Evolutionary conservation across 2,888 invertebrate genomes (phyloP).

Genomic region (Platerodrilus igneus): DNA sequence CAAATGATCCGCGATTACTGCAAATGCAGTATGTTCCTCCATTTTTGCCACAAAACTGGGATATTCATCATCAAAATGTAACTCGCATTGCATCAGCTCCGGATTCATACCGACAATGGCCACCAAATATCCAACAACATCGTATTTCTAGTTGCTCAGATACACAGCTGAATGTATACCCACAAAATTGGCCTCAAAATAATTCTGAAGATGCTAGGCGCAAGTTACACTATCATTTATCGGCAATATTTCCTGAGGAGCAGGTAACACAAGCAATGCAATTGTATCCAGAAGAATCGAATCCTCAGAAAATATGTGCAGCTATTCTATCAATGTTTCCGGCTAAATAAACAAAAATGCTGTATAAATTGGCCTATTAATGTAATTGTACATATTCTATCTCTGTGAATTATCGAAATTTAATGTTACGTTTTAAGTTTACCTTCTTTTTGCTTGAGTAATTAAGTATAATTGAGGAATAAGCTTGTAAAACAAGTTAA

Average conservation of each 20-base stretch:
- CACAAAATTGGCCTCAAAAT: slow-evolving; percentile 43
- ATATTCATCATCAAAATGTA: slow-evolving; percentile 57
- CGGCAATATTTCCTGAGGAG: slow-evolving; percentile 87
- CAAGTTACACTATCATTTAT: slow-evolving; percentile 79
- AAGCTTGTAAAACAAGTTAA: slow-evolving; percentile 10
- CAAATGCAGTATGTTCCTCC: slow-evolving; percentile 43
- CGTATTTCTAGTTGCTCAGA: slow-evolving; percentile 56
- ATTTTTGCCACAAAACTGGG: slow-evolving; percentile 35
- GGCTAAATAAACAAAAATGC: slow-evolving; percentile 47
- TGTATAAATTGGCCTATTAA: not conserved
- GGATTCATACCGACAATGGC: slow-evolving; percentile 56
- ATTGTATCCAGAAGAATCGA: slow-evolving; percentile 81
- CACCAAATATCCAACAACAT: slow-evolving; percentile 43
- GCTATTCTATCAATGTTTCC: slow-evolving; percentile 74
- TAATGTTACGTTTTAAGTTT: slow-evolving; percentile 3
- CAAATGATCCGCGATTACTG: slow-evolving; percentile 67
- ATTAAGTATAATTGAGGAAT: slow-evolving; percentile 17
- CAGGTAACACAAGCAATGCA: slow-evolving; percentile 87
- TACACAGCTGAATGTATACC: slow-evolving; percentile 58
- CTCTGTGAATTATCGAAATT: slow-evolving; percentile 5
- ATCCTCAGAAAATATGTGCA: slow-evolving; percentile 85
- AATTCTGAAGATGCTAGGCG: slow-evolving; percentile 63
- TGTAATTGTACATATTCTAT: too few species aligned
- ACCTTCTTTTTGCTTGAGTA: slow-evolving; percentile 8
- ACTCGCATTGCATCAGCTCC: slow-evolving; percentile 73